Conservation (phyloP, 2,113 vertebrate genomes). For the Mormoops blainvillei region DNA sequence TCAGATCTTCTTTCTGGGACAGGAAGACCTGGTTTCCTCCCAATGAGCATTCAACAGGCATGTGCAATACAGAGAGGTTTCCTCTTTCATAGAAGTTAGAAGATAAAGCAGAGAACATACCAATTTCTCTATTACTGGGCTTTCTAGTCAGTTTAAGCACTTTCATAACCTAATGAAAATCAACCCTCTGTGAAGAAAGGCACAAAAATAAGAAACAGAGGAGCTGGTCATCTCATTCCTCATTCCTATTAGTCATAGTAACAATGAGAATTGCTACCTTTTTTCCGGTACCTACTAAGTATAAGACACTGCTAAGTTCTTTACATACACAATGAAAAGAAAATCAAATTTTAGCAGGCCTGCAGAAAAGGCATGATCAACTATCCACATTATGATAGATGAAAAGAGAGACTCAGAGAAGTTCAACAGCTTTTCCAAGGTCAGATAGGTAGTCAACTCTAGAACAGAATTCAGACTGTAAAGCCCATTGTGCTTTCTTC, state of each 20-base stretch:
- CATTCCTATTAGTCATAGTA: not conserved
- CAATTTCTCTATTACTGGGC: not conserved
- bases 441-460: not conserved
- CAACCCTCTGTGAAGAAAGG: not conserved
- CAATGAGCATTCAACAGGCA: not conserved
- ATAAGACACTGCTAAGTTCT: not conserved
- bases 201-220: not conserved
- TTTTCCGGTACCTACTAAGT: not conserved
- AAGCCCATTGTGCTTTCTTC: not conserved
- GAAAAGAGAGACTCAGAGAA: not conserved
- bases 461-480: not conserved
- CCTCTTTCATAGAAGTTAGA: not conserved
- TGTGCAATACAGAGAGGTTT: not conserved
- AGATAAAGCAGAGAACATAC: not conserved
- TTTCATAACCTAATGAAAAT: slow-evolving; percentile 16
- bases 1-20: not conserved
- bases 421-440: not conserved
- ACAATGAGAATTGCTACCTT: not conserved
- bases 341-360: not conserved
- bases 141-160: not conserved
- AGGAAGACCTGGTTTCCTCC: not conserved
- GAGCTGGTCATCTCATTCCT: not conserved
- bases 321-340: not conserved
- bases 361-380: not conserved
- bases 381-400: not conserved